Conservation (phyloP, 2,888 invertebrate species). For the Ligdia adustata region DNA sequence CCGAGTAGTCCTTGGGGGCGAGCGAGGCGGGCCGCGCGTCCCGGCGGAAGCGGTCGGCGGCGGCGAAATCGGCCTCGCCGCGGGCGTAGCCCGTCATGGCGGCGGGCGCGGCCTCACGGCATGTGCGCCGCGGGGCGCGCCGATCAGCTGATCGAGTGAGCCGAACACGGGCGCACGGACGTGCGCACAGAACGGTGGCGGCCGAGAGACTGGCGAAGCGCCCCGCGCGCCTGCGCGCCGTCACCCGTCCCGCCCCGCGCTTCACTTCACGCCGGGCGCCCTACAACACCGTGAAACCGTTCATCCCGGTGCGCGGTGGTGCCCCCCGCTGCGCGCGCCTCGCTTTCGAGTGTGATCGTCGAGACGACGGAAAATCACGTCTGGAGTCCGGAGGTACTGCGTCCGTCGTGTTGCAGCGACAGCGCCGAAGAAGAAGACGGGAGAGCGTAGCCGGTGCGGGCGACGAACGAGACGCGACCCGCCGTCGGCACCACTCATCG, state of each 20-base stretch:
- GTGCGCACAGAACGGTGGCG: constrained; percentile 62
- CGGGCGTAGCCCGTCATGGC: constrained; percentile 81
- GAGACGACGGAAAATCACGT: constrained; percentile 4
- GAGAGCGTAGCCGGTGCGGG: neutral
- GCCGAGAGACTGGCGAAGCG: constrained; percentile 65
- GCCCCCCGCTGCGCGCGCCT: constrained; percentile 42
- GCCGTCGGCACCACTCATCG: constrained; percentile 41
- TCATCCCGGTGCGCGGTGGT: constrained; percentile 45
- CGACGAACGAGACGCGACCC: neutral
- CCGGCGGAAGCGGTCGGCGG: constrained; percentile 74
- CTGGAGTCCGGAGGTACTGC: neutral
- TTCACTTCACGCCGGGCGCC: constrained; percentile 43
- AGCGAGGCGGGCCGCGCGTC: constrained; percentile 76
- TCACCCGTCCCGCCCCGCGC: constrained; percentile 44
- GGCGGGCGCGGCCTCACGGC: constrained; percentile 78
- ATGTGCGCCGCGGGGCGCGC: constrained; percentile 78
- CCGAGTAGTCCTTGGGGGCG: constrained; percentile 91
- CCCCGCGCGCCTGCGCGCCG: constrained; percentile 61
- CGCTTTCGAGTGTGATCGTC: constrained; percentile 7
- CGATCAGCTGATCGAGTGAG: constrained; percentile 73
- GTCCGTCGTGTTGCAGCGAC: constrained; percentile 8
- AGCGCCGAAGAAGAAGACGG: neutral
- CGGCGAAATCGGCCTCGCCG: constrained; percentile 78
- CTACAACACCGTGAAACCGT: constrained; percentile 39
- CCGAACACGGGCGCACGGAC: constrained; percentile 58